A percentile compares a stretch with the other conserved stretches of the same genome.
Conservation (phyloP, 2,888 invertebrate species). For the Trichogramma dendrolimi region DNA sequence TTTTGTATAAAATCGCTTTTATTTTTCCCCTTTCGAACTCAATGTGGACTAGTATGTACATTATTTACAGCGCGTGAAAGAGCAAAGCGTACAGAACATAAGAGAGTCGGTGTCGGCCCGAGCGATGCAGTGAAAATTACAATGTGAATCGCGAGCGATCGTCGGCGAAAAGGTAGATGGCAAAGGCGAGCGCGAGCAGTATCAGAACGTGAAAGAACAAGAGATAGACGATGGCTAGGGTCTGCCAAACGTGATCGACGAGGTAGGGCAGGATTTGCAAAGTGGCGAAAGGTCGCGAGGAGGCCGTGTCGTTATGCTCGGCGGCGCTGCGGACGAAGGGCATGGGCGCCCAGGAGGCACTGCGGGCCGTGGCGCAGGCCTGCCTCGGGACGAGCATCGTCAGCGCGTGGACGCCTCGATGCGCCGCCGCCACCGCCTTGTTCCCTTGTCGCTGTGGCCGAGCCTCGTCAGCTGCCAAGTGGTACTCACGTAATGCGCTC, state of each 20-base stretch:
- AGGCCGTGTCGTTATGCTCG: constrained; percentile 6
- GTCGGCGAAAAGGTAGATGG: constrained; percentile 15
- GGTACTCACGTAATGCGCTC: constrained; percentile 41
- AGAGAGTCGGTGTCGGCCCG: too few relatives aligned
- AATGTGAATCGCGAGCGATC: too few relatives aligned
- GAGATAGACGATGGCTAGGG: constrained; percentile 13
- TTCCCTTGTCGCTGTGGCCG: background rate
- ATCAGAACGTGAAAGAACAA: constrained; percentile 17
- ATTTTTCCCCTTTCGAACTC: too few relatives aligned
- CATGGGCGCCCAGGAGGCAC: constrained; percentile 13
- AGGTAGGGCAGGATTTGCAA: constrained; percentile 3
- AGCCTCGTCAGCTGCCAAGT: background rate
- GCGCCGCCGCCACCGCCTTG: constrained; percentile 8
- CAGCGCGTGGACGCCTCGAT: too few relatives aligned
- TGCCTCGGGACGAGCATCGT: too few relatives aligned
- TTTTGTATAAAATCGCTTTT: too few relatives aligned
- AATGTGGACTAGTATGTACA: too few relatives aligned
- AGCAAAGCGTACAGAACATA: too few relatives aligned
- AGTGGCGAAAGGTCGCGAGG: background rate
- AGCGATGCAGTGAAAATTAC: too few relatives aligned
- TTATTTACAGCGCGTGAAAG: too few relatives aligned
- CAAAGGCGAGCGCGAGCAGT: constrained; percentile 6
- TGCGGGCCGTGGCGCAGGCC: too few relatives aligned
- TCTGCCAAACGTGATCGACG: constrained; percentile 8
- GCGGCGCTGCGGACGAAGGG: constrained; percentile 5